These are phyloP conservation scores for Mionectes macconnelli DNA, from an alignment of 2,113 vertebrate species.

Conservation along the genomic window DNA sequence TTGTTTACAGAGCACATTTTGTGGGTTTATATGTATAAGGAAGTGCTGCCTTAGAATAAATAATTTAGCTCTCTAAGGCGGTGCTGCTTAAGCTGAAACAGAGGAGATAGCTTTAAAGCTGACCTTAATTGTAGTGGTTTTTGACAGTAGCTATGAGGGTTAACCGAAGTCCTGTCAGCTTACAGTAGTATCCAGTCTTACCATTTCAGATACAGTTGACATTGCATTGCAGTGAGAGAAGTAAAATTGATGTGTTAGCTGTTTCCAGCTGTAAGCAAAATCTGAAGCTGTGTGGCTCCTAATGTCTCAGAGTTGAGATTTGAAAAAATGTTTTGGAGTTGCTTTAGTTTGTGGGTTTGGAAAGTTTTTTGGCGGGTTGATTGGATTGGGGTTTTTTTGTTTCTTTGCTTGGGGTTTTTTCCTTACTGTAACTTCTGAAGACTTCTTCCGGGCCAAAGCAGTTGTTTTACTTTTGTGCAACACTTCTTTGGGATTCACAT, in stretches of 20 bases:
- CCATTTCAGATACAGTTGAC: background rate
- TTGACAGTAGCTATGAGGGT: background rate
- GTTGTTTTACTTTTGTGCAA: background rate
- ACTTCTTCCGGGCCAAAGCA: background rate
- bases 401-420: background rate
- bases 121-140: background rate
- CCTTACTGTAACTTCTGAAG: background rate
- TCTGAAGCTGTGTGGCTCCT: background rate
- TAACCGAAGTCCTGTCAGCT: background rate
- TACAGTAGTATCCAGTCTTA: background rate
- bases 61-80: background rate
- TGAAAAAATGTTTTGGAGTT: background rate
- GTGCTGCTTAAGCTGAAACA: background rate
- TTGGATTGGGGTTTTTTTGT: background rate
- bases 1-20: background rate
- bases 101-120: background rate
- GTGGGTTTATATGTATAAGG: background rate
- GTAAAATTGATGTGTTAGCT: background rate
- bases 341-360: background rate
- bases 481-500: accelerated
- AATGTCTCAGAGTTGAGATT: background rate
- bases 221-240: background rate
- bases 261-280: background rate
- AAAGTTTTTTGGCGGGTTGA: background rate
- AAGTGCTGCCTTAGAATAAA: background rate